Evolutionary conservation across 2,113 vertebrate genomes (phyloP).

Genomic region (Saguinus midas): DNA sequence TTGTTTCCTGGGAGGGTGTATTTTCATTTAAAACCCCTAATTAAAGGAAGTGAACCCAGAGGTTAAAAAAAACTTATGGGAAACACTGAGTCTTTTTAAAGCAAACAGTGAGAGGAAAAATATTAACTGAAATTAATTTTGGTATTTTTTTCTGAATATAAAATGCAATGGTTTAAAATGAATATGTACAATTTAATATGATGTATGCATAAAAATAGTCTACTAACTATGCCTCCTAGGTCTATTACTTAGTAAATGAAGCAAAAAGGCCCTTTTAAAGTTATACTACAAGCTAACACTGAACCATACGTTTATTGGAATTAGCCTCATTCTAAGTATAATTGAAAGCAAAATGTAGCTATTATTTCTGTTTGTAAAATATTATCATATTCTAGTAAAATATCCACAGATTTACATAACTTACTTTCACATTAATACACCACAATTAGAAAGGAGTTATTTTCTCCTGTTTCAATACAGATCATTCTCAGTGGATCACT

Average conservation of each 20-base stretch:
- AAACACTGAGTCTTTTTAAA: background rate
- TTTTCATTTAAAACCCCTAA: background rate
- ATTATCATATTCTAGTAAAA: constrained; percentile 34
- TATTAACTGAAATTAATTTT: background rate
- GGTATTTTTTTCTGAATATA: background rate
- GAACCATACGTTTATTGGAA: background rate
- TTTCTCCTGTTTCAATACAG: background rate
- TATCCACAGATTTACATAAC: background rate
- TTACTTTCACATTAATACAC: background rate
- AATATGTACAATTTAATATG: background rate
- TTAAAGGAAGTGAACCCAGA: background rate
- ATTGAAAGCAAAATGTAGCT: constrained; percentile 1
- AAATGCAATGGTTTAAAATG: background rate
- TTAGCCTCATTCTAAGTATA: constrained; percentile 43
- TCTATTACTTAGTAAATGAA: background rate
- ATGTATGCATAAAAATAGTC: background rate
- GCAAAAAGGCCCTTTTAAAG: background rate
- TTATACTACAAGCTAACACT: constrained; percentile 12
- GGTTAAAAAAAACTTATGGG: background rate
- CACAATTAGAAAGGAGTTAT: constrained; percentile 1
- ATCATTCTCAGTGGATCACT: background rate
- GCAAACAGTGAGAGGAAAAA: background rate
- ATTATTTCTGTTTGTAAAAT: constrained; percentile 44
- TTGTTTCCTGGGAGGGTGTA: background rate
- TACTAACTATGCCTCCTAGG: background rate